These are phyloP conservation scores for Saturnia pavonia DNA, from an alignment of 2,888 invertebrate genomes.

Conservation along the genomic window DNA sequence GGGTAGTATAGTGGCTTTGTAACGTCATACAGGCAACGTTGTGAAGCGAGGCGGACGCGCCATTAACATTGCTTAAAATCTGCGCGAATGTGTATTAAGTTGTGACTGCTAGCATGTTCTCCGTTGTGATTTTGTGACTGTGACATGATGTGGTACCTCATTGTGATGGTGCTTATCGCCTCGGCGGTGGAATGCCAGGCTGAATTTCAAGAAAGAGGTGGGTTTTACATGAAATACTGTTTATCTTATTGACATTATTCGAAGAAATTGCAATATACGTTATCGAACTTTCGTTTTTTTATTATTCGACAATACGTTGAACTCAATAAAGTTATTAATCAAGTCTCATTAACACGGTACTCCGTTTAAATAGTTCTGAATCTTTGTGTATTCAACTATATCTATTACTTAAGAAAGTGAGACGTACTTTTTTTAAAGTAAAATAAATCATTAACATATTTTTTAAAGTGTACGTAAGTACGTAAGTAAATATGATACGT, in stretches of 20 bases:
- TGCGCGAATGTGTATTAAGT: constrained; percentile 17
- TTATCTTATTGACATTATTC: constrained; percentile 4
- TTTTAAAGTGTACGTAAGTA: no score
- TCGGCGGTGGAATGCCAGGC: constrained; percentile 45
- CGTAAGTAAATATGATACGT: background rate
- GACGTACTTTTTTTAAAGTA: background rate
- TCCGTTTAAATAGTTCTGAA: background rate
- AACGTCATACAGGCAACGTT: constrained; percentile 57
- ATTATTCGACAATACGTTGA: background rate
- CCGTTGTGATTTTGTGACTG: constrained; percentile 54
- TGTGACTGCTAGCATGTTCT: constrained; percentile 57
- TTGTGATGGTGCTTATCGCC: constrained; percentile 43
- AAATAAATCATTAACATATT: background rate
- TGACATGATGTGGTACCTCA: constrained; percentile 61
- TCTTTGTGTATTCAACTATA: background rate
- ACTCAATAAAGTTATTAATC: constrained; percentile 1
- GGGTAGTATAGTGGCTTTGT: constrained; percentile 5
- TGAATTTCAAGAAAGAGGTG: constrained; percentile 73
- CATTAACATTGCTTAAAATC: constrained; percentile 21
- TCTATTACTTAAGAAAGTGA: background rate
- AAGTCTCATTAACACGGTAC: background rate
- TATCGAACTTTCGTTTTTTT: constrained; percentile 8
- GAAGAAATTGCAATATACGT: background rate
- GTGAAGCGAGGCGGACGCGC: constrained; percentile 58
- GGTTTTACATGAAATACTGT: constrained; percentile 27